Percentiles rank a stretch among this genome's conserved stretches.
These are phyloP conservation scores for Leptopilina syphax DNA, from an alignment of 2,888 invertebrate species.

Conservation along the genomic window DNA sequence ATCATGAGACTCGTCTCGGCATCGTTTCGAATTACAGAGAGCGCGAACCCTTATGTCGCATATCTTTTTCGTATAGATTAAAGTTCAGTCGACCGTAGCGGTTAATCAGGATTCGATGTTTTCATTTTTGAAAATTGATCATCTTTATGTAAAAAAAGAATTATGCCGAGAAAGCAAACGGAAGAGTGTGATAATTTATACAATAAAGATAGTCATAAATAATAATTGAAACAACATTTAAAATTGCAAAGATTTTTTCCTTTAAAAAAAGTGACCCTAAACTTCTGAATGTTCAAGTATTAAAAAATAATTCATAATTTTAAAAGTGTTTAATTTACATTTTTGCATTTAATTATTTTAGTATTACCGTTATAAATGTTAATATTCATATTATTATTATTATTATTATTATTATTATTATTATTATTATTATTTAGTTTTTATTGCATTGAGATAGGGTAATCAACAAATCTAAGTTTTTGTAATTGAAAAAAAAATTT, in stretches of 20 bases:
- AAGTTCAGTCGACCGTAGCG: constrained; percentile 41
- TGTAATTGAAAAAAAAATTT: too few species aligned
- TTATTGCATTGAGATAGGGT: too few species aligned
- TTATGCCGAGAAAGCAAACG: neutral
- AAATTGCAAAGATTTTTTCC: neutral
- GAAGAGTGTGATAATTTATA: neutral
- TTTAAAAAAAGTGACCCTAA: neutral
- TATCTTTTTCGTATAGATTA: constrained; percentile 47
- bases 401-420: too few species aligned
- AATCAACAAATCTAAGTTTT: too few species aligned
- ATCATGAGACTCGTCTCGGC: constrained; percentile 33
- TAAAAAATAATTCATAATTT: too few species aligned
- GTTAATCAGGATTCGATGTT: constrained; percentile 54
- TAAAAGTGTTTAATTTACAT: too few species aligned
- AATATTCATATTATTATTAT: too few species aligned
- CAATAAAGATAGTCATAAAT: neutral
- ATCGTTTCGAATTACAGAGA: constrained; percentile 53
- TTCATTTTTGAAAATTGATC: constrained; percentile 45
- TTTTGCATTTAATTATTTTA: too few species aligned
- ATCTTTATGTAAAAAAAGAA: neutral
- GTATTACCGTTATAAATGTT: too few species aligned
- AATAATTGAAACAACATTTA: neutral
- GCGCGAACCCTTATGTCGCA: constrained; percentile 46
- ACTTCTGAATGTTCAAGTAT: neutral
- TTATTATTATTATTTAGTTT: too few species aligned